These are phyloP conservation scores for Ochropleura leucogaster DNA, from an alignment of 2,888 invertebrate species.

Conservation along the genomic window DNA sequence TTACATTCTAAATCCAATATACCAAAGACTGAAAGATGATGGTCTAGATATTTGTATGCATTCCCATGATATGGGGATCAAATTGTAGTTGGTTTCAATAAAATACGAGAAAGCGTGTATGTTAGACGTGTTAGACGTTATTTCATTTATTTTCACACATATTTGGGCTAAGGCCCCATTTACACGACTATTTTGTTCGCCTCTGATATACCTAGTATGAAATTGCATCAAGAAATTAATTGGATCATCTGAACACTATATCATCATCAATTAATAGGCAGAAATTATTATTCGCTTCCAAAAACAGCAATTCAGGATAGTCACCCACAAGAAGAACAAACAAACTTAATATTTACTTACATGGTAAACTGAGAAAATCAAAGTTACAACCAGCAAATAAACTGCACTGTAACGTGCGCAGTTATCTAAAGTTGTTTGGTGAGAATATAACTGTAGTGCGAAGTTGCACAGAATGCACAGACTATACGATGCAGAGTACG, in stretches of 20 bases:
- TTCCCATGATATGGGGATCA: too few species aligned
- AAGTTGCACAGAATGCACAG: slow-evolving; percentile 44
- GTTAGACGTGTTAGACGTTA: too few species aligned
- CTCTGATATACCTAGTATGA: neutral
- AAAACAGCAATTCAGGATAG: neutral
- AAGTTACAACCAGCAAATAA: slow-evolving; percentile 37
- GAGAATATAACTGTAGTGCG: slow-evolving; percentile 50
- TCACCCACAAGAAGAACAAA: neutral
- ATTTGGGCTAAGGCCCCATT: neutral
- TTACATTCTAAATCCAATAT: too few species aligned
- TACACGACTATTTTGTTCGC: neutral
- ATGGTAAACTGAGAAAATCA: slow-evolving; percentile 22
- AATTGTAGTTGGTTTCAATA: too few species aligned
- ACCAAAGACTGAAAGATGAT: too few species aligned
- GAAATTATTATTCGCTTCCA: neutral
- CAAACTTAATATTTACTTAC: slow-evolving; percentile 1
- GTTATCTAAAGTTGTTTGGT: slow-evolving; percentile 59
- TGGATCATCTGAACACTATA: neutral
- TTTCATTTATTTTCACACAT: neutral
- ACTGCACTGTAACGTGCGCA: slow-evolving; percentile 39
- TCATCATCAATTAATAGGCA: neutral
- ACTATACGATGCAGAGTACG: slow-evolving; percentile 22
- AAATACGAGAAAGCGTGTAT: too few species aligned
- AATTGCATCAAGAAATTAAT: neutral
- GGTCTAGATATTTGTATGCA: too few species aligned